A percentile compares a stretch with the other conserved stretches of the same genome.
Evolutionary conservation across 2,113 vertebrate species (phyloP).

Genomic region (Aptenodytes forsteri): DNA sequence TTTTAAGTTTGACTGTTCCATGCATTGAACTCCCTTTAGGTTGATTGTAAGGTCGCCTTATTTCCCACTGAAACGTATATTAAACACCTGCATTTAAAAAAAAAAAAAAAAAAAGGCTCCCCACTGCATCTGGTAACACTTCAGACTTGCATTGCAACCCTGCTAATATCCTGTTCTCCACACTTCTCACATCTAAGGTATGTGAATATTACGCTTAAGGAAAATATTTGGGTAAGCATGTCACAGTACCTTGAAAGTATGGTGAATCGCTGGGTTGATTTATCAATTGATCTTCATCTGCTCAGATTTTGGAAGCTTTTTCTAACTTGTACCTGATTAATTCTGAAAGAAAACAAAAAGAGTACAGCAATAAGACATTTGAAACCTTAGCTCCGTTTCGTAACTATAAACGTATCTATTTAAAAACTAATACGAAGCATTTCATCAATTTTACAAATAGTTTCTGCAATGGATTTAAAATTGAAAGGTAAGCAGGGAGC

Average conservation of each 20-base stretch:
- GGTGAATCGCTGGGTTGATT: slow-evolving; percentile 61
- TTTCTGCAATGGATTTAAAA: slow-evolving; percentile 46
- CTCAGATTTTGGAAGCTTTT: slow-evolving; percentile 59
- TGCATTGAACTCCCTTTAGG: background rate
- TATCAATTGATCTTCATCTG: slow-evolving; percentile 78
- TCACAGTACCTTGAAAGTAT: slow-evolving; percentile 70
- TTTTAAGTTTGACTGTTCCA: background rate
- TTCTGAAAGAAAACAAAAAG: slow-evolving; percentile 54
- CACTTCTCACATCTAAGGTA: slow-evolving; percentile 1
- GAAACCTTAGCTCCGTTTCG: background rate
- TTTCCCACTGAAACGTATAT: slow-evolving; percentile 20
- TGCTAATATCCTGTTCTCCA: slow-evolving; percentile 45
- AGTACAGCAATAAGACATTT: background rate
- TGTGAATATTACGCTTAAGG: slow-evolving; percentile 9
- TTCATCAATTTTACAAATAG: slow-evolving; percentile 23
- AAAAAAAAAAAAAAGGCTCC: background rate
- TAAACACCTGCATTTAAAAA: background rate
- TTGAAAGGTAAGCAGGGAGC: slow-evolving; percentile 60
- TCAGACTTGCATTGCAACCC: background rate
- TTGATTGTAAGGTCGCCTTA: background rate
- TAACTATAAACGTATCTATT: background rate
- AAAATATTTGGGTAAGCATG: slow-evolving; percentile 29
- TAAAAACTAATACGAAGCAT: background rate
- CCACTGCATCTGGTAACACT: slow-evolving; percentile 41
- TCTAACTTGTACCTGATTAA: slow-evolving; percentile 68